phyloP scores from a whole-genome alignment of 2,888 invertebrate genomes.

The Drosophila mimica region DNA sequence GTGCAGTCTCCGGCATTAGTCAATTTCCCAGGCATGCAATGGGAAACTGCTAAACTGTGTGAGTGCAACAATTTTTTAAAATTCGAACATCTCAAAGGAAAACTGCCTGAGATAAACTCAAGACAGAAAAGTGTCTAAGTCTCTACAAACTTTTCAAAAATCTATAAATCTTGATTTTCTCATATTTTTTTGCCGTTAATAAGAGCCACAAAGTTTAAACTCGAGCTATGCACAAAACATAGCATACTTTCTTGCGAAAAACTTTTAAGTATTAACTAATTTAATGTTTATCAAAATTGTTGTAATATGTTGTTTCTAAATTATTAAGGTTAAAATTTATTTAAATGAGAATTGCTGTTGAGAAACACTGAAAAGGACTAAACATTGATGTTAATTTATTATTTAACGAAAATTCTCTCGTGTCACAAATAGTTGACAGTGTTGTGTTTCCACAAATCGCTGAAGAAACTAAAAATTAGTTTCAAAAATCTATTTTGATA shows the following conservation, averaged over 20 bases:
- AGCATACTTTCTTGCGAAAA: background rate
- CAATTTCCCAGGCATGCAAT: background rate
- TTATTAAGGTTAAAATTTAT: no score
- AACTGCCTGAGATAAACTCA: background rate
- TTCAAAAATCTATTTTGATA: background rate
- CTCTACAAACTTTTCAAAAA: background rate
- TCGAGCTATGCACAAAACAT: background rate
- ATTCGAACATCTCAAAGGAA: background rate
- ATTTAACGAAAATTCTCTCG: background rate
- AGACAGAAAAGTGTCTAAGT: background rate
- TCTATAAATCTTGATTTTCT: background rate
- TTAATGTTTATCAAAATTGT: background rate
- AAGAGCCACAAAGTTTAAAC: accelerated
- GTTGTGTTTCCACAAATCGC: background rate
- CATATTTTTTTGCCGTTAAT: background rate
- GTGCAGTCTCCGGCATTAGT: slow-evolving; percentile 7
- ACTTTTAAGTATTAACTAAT: background rate
- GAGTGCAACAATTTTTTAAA: background rate
- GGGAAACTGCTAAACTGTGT: background rate
- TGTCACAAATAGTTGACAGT: background rate
- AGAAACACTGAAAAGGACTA: background rate
- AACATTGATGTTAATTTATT: background rate
- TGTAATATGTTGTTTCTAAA: background rate
- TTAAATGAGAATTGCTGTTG: no score
- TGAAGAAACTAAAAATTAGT: background rate